phyloP scores from a whole-genome alignment of 1,140 invertebrate species.

The Heliconius himera region DNA sequence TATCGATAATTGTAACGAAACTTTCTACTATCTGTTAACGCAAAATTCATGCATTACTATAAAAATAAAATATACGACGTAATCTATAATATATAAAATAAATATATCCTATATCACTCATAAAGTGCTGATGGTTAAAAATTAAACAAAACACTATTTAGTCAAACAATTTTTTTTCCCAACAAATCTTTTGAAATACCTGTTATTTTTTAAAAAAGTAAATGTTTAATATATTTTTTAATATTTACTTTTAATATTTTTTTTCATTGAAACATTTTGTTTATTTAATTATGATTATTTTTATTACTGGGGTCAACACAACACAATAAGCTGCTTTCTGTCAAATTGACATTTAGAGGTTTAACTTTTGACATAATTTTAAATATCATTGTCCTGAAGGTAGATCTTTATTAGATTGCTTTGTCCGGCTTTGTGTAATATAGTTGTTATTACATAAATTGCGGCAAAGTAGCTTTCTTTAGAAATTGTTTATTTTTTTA shows the following conservation, averaged over 20 bases:
- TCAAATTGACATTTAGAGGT: background rate
- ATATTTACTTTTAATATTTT: too few species aligned
- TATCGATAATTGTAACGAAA: background rate
- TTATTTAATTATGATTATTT: background rate
- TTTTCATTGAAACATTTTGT: too few species aligned
- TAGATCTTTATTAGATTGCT: conserved; percentile 28
- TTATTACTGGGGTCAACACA: background rate
- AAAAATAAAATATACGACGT: too few species aligned
- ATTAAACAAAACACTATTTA: too few species aligned
- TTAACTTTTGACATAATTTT: conserved; percentile 18
- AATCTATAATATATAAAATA: too few species aligned
- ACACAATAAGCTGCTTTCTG: background rate
- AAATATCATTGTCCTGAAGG: conserved; percentile 24
- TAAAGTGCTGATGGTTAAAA: too few species aligned
- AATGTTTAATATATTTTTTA: too few species aligned
- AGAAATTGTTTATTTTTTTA: background rate
- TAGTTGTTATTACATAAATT: conserved; percentile 32
- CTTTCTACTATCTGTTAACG: background rate
- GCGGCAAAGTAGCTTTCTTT: conserved; percentile 15
- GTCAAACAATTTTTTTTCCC: too few species aligned
- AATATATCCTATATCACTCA: too few species aligned
- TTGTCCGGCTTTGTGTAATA: conserved; percentile 38
- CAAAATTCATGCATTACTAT: background rate
- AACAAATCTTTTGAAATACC: too few species aligned
- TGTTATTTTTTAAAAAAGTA: too few species aligned